These are phyloP conservation scores for Nylanderia fulva DNA, from an alignment of 1,140 invertebrate species.

Conservation along the genomic window DNA sequence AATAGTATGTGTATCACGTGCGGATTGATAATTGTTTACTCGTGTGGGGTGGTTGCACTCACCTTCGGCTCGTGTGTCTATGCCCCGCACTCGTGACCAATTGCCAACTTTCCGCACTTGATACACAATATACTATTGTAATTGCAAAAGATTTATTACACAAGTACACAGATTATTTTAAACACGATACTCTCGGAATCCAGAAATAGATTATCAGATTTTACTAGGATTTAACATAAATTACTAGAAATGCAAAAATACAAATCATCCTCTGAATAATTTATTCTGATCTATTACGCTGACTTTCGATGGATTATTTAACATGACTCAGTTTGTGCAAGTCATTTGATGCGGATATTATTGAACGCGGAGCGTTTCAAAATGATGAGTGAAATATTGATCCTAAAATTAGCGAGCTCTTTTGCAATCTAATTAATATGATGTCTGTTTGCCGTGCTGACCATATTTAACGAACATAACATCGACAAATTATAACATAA, in stretches of 20 bases:
- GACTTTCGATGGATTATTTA: background rate
- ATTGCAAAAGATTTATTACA: background rate
- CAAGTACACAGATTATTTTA: background rate
- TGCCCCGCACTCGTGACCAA: too few relatives aligned
- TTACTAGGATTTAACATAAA: background rate
- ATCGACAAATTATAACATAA: constrained; percentile 5
- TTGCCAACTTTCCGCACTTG: too few relatives aligned
- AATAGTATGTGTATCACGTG: too few relatives aligned
- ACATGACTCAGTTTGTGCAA: constrained; percentile 1
- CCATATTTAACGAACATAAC: background rate
- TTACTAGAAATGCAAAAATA: background rate
- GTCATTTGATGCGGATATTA: constrained; percentile 29
- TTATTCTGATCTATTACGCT: too few relatives aligned
- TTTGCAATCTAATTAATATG: constrained; percentile 46
- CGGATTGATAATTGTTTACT: too few relatives aligned
- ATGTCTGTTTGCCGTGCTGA: constrained; percentile 21
- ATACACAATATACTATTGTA: too few relatives aligned
- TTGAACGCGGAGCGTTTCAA: background rate
- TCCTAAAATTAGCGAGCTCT: constrained; percentile 36
- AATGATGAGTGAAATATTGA: constrained; percentile 50
- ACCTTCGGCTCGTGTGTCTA: too few relatives aligned
- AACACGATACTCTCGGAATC: background rate
- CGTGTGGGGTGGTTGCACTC: too few relatives aligned
- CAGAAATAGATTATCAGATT: background rate
- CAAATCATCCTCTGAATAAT: constrained; percentile 11